Evolutionary conservation across 2,888 invertebrate genomes (phyloP).

Genomic region (Nomada lathburiana): DNA sequence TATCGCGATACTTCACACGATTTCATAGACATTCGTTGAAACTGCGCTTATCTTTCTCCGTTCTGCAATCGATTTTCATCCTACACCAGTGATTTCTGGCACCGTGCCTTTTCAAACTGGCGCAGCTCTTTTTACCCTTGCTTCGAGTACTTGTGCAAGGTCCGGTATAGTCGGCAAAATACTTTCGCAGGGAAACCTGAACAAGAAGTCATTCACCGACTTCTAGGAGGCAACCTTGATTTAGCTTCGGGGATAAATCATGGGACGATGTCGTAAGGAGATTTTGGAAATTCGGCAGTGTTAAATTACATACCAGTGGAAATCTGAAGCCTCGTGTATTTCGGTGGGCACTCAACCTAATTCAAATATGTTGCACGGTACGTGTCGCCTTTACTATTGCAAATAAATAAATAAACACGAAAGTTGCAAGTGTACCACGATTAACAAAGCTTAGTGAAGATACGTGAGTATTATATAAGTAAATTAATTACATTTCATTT

Average conservation of each 20-base stretch:
- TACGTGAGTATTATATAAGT: too few species aligned
- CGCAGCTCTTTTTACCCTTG: not conserved
- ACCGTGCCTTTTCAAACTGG: conserved; percentile 8
- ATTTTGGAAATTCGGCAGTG: conserved; percentile 23
- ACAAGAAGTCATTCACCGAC: not conserved
- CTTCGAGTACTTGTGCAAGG: conserved; percentile 16
- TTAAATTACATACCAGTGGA: conserved; percentile 11
- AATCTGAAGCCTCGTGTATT: too few species aligned
- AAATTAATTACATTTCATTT: too few species aligned
- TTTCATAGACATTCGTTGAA: not conserved
- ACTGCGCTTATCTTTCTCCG: not conserved
- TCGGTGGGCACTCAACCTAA: not conserved
- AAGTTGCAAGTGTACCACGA: too few species aligned
- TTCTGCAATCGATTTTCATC: conserved; percentile 36
- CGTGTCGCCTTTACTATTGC: too few species aligned
- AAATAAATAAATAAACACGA: too few species aligned
- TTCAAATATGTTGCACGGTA: not conserved
- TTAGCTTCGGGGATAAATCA: not conserved
- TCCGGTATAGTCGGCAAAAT: conserved; percentile 29
- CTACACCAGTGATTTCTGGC: conserved; percentile 21
- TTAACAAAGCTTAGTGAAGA: too few species aligned
- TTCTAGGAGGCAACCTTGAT: not conserved
- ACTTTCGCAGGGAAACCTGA: conserved; percentile 31
- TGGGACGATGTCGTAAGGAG: conserved; percentile 2
- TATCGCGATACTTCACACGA: conserved; percentile 16